Evolutionary conservation across 1,140 invertebrate genomes (phyloP), one percentile per base, ranked within the genome.

Genomic region (Potamilus streckersoni): DNA sequence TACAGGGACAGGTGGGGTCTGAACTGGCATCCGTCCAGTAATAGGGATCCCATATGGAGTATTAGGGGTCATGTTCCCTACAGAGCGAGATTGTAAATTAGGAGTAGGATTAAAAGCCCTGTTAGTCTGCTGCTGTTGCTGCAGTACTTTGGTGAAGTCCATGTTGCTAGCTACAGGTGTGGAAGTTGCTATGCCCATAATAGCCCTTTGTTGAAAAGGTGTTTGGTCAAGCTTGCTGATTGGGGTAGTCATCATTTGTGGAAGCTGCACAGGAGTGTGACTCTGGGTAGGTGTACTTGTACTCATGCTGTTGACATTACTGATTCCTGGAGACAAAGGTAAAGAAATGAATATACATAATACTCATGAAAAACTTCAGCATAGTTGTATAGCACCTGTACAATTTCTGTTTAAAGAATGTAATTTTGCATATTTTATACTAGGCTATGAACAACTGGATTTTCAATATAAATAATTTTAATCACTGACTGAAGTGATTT

Each of bases 111-210:
- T 68, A 38, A n/a, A 67, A 31, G 66, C 58, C n/a, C 38, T 38
- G 31, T 57, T 27, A 15, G 20, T 27, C 6, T 69, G 60, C 20
- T 66, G 69, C 20, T 72, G 75, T 23, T 59, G 49, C 70, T 77
- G 75, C 6, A 77, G 55, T 17, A 77, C 49, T 63, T 77, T 77
- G n/a, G 75, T 66, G 16, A 77, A 60, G 31, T 77, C 75, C 19
- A 69, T 59, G 11, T 38, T 38, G 38, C 70, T 56, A 14, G 71
- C 66, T 27, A 73, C 23, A 23, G 58, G 49, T 23, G 73, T 57
- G 0, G 73, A 20, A 23, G n/a, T 69, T 16, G 31, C 64, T 17
- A 31, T 57, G 11, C 75, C 75, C 58, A 72, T 55, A 14, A 71
- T 65, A 19, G 69, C 27, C 57, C 69, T 63, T 63, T 73, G 71